These are phyloP conservation scores for Cygnus atratus DNA, from an alignment of 2,113 vertebrate species.

Conservation along the genomic window DNA sequence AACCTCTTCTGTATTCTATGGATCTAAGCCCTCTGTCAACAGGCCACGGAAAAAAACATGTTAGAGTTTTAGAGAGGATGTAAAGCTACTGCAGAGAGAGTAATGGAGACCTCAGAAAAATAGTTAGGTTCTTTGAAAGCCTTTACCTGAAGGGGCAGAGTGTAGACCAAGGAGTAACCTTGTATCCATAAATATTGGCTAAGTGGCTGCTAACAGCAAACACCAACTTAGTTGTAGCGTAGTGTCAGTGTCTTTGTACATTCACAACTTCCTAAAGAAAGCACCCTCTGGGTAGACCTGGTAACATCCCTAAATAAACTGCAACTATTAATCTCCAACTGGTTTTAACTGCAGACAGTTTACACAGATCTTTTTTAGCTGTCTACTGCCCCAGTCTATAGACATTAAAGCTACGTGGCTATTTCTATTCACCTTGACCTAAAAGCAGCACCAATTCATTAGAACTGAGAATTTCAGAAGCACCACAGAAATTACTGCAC, in stretches of 20 bases:
- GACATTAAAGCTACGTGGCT: background rate
- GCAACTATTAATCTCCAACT: background rate
- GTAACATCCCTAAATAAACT: background rate
- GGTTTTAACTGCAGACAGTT: background rate
- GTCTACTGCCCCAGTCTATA: background rate
- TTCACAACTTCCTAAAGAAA: background rate
- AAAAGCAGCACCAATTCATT: background rate
- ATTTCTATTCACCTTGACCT: background rate
- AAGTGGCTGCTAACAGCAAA: background rate
- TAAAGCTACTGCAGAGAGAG: background rate
- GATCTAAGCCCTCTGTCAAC: background rate
- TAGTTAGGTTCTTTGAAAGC: background rate
- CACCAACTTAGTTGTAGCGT: background rate
- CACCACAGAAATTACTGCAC: background rate
- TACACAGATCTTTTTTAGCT: background rate
- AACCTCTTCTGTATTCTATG: background rate
- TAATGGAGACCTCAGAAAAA: background rate
- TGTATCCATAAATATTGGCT: background rate
- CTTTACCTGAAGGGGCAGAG: background rate
- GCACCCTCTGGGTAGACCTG: rapidly evolving
- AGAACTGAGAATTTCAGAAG: background rate
- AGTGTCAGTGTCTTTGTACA: background rate
- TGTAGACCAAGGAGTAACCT: background rate
- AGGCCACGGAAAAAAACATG: background rate
- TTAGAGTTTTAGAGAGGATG: background rate